Conservation (phyloP, 2,797 vertebrate genomes). For the Smutsia gigantea region DNA sequence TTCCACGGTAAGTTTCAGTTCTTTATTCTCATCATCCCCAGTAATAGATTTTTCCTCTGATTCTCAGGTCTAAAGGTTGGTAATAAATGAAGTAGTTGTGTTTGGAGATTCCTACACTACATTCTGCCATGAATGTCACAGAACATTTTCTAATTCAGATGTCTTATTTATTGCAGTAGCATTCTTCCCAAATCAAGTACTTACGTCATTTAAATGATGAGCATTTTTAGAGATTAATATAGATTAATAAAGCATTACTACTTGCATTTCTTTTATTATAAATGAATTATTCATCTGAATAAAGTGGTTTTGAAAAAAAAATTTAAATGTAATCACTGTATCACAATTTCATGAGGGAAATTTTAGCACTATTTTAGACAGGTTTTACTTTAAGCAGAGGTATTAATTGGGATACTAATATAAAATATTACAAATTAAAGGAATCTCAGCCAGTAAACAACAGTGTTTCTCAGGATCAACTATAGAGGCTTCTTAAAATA, state of each 20-base stretch:
- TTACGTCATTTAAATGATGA: slow-evolving; percentile 27
- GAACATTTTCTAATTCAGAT: neutral
- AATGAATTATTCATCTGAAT: slow-evolving; percentile 34
- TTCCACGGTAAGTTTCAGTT: slow-evolving; percentile 72
- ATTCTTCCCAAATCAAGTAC: slow-evolving; percentile 10
- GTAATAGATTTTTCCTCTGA: slow-evolving; percentile 19
- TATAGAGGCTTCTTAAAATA: neutral
- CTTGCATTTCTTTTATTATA: slow-evolving; percentile 50
- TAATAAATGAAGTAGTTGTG: slow-evolving; percentile 42
- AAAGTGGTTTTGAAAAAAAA: slow-evolving; percentile 30
- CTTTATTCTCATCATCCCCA: slow-evolving; percentile 59
- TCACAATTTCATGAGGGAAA: slow-evolving; percentile 14
- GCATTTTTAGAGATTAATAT: neutral
- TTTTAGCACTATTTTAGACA: slow-evolving; percentile 21
- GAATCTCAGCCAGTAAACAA: neutral
- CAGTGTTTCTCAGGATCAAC: neutral
- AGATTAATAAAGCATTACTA: neutral
- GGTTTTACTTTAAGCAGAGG: neutral
- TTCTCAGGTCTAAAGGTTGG: slow-evolving; percentile 28
- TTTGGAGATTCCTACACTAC: neutral
- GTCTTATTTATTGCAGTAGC: neutral
- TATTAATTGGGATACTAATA: neutral
- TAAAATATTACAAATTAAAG: neutral
- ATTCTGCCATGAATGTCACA: neutral
- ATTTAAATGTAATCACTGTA: slow-evolving; percentile 17